Evolutionary conservation across 2,113 vertebrate genomes (phyloP), one percentile per base, ranked within the genome.

Genomic region (Hydropotes inermis): DNA sequence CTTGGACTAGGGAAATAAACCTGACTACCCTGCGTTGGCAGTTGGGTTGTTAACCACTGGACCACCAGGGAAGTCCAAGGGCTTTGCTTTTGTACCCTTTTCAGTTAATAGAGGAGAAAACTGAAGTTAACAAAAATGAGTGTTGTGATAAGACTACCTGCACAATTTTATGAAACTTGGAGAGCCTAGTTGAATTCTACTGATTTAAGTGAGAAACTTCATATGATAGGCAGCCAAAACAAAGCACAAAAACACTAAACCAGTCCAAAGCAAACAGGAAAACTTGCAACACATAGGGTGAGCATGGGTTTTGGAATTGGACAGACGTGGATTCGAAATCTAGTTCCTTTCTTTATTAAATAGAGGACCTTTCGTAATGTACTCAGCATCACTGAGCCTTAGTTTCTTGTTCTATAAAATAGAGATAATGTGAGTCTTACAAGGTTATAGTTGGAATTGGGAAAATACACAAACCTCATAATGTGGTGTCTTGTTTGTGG

Each of bases 151-250:
- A 84, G n/a, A 55, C 28, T 57, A 52, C 28, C 33, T 67, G 70
- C 64, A 33, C 23, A 52, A 64, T 67, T 83, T 83, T 83, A 87
- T 54, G 43, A 52, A 92, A 92, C 67, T 83, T 92, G 50, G 43
- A 92, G 78, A 94, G 28, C 50, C 28, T 96, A 30, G 11, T 78
- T 87, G 87, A 76, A 86, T 54, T 90, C 28, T 86, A 4, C 52
- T 90, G 11, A 83, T 67, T 76, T 92, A n/a, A 94, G 15, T 90
- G 30, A 94, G 57, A 95, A 76, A 67, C n/a, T 76, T 86, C 82
- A 11, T 84, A 30, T 85, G 87, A 84, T 84, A 81, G 54, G 43
- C 4, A 57, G 55, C 60, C 54, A n/a, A 67, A 91, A 84, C 85
- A 61, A 83, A 93, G 52, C 19, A n/a, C 58, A 25, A 36, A 17